Conservation (phyloP, 2,113 vertebrate genomes). For the Dermatemys mawii region DNA sequence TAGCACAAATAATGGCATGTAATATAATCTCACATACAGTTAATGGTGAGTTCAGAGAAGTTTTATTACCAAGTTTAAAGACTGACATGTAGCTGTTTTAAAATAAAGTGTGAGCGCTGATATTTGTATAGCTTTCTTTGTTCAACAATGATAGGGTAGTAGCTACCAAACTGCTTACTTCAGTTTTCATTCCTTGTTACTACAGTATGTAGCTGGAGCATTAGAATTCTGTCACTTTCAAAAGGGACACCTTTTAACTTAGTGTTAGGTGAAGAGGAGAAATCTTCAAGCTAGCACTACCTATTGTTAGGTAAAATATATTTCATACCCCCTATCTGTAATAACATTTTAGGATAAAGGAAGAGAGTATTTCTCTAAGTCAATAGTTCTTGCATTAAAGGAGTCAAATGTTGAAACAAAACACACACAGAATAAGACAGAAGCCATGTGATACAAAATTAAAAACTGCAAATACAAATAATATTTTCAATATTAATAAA, state of each 20-base stretch:
- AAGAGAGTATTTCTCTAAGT: not conserved
- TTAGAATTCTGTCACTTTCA: not conserved
- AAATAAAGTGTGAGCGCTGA: not conserved
- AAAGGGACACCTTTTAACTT: not conserved
- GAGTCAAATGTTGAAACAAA: not conserved
- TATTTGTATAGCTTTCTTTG: not conserved
- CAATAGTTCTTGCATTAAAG: not conserved
- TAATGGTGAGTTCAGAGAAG: not conserved
- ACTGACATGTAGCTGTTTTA: not conserved
- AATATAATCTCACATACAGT: not conserved
- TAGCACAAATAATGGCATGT: not conserved
- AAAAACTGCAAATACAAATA: not conserved
- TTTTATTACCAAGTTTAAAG: not conserved
- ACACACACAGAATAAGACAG: not conserved
- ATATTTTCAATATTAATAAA: constrained; percentile 26
- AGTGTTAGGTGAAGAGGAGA: not conserved
- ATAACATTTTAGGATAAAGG: not conserved
- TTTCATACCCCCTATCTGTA: not conserved
- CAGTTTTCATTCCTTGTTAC: not conserved
- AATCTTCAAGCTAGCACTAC: not conserved
- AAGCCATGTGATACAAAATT: not conserved
- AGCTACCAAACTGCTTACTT: not conserved
- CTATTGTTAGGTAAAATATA: not conserved
- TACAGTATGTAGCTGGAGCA: not conserved
- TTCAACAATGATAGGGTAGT: not conserved